Percentiles rank a stretch among this genome's conserved stretches.
Evolutionary conservation across 1,140 invertebrate genomes (phyloP).

Genomic region (Drosophila truncata): DNA sequence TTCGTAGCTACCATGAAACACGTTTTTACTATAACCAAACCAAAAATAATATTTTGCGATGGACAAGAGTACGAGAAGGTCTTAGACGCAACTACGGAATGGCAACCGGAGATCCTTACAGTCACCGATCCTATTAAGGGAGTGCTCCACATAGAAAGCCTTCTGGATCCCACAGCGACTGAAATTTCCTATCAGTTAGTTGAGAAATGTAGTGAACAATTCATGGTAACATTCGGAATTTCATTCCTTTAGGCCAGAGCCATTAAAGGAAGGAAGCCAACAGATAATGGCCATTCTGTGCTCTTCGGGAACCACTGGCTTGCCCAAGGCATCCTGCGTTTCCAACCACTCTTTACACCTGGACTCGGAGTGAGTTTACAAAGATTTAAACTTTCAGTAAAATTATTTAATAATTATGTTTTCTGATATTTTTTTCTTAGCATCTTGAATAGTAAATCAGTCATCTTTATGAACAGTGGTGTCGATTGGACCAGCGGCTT

Average conservation of each 20-base stretch:
- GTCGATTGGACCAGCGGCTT: not conserved
- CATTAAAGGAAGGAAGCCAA: not conserved
- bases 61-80: not conserved
- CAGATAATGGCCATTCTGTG: slow-evolving; percentile 4
- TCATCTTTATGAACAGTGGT: not conserved
- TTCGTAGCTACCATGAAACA: not conserved
- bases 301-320: slow-evolving; percentile 4
- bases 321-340: not conserved
- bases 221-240: too few relatives aligned
- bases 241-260: not conserved
- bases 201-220: too few relatives aligned
- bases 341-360: not conserved
- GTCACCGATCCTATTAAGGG: not conserved
- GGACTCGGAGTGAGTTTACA: not conserved
- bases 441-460: not conserved
- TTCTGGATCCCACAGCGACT: too few relatives aligned
- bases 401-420: not conserved
- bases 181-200: too few relatives aligned
- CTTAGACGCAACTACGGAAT: not conserved
- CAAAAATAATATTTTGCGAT: slow-evolving; percentile 1
- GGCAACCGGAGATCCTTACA: not conserved
- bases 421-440: not conserved
- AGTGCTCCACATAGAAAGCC: not conserved
- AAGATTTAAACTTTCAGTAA: rapidly evolving
- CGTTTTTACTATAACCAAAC: slow-evolving; percentile 11